Evolutionary conservation across 2,113 vertebrate species (phyloP).

Genomic region (Clarias magur): DNA sequence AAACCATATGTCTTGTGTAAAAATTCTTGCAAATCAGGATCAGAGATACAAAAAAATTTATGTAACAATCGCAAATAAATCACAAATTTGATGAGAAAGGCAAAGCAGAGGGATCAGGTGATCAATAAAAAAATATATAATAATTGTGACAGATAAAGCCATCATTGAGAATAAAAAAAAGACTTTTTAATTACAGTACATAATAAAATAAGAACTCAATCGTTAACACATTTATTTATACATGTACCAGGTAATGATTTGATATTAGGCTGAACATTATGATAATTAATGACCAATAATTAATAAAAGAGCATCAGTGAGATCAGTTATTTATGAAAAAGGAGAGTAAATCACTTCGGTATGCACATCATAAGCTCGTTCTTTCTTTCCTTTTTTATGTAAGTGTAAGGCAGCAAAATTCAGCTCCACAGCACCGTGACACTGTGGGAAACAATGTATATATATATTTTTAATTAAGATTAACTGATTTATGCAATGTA

Average conservation of each 20-base stretch:
- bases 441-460: neutral
- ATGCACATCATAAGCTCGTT: neutral
- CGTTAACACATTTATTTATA: neutral
- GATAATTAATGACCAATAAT: neutral
- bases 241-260: neutral
- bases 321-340: neutral
- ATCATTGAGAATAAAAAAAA: no score
- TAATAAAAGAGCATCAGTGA: neutral
- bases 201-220: no score
- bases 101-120: no score
- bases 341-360: conserved; percentile 1
- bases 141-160: no score
- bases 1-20: neutral
- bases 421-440: no score
- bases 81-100: no score
- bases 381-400: neutral
- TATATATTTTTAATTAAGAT: neutral
- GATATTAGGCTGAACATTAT: neutral
- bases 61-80: neutral
- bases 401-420: no score
- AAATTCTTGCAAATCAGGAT: neutral
- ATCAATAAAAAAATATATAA: no score
- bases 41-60: neutral
- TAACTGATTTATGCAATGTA: neutral
- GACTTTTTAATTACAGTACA: no score